These are phyloP conservation scores for Phymastichus coffea DNA, from an alignment of 1,140 invertebrate genomes.

Conservation along the genomic window DNA sequence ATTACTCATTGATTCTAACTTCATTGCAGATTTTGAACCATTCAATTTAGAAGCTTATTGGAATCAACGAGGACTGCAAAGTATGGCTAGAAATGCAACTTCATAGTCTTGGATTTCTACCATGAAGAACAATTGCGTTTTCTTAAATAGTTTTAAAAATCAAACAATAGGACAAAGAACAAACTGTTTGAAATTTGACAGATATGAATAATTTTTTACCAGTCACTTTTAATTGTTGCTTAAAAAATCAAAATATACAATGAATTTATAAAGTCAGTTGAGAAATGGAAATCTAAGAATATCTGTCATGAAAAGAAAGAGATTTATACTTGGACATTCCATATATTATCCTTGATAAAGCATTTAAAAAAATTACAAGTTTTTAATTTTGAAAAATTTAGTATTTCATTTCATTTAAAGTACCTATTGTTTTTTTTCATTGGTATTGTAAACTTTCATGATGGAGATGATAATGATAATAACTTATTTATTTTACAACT, in stretches of 20 bases:
- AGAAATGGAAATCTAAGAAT: too few relatives aligned
- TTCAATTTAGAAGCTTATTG: conserved; percentile 65
- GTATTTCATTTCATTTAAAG: conserved; percentile 11
- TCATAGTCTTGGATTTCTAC: neutral
- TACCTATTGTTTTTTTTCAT: conserved; percentile 24
- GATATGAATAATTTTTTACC: conserved; percentile 1
- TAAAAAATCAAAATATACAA: too few relatives aligned
- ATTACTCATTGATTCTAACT: too few relatives aligned
- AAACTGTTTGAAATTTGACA: conserved; percentile 18
- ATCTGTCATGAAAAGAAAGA: conserved; percentile 4
- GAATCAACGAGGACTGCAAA: conserved; percentile 61
- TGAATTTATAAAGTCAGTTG: too few relatives aligned
- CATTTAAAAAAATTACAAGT: conserved; percentile 16
- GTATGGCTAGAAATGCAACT: conserved; percentile 39
- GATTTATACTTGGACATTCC: conserved; percentile 23
- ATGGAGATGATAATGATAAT: conserved; percentile 12
- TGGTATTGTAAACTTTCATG: conserved; percentile 22
- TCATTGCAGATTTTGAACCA: conserved; percentile 60
- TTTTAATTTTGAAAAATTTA: conserved; percentile 12
- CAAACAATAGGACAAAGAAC: too few relatives aligned
- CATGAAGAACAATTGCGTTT: too few relatives aligned
- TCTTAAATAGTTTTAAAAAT: too few relatives aligned
- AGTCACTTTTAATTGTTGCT: conserved; percentile 15
- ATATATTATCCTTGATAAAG: conserved; percentile 9
- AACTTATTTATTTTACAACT: conserved; percentile 27